Evolutionary conservation across 2,888 invertebrate genomes (phyloP), one percentile per base, ranked within the genome.

Genomic region (Sipha maydis): DNA sequence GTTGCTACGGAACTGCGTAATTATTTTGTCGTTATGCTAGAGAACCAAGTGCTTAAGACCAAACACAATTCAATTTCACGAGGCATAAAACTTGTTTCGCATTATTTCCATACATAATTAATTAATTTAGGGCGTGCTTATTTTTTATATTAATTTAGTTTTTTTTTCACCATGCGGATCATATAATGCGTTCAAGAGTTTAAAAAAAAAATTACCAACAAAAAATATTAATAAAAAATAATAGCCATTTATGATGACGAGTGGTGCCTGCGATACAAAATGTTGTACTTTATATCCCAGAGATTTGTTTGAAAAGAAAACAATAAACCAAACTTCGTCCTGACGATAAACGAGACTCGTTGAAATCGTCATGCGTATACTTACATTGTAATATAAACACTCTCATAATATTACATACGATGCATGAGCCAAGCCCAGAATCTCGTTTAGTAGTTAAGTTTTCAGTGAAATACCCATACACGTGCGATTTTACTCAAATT

Each of bases 81-180:
- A 41, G 17, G n/a, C 73, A 76, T 75, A 84, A 84, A 84, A 84
- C 76, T 84, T 61, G 84, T 84, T 84, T 61, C 41, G 76, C 84
- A 31, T 67, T 41, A 67, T 84, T 84, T 84, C 76, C 76, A 84
- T 76, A 41, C 61, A 84, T 84, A 84, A 84, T 84, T 84, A 84
- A 84, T 84, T 76, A 31, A 73, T 84, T 67, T 38, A 67, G 76
- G 25, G 56, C 21, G 41, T 41, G 76, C 41, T 84, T 67, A 76
- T 84, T 84, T 76, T 61, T 28, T 76, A 34, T 14, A 48, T 48
- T 48, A 14, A 48, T 48, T 14, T 48, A 14, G 14, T 14, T 14
- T 48, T 71, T 71, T 71, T 2, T 9, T 31, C 19, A 31, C 31
- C n/a, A 61, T 34, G 17, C 34, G 61, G 38, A 56, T 83, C 56